phyloP scores from a whole-genome alignment of 64 coral and sea anemone species.

The Actinia tenebrosa region DNA sequence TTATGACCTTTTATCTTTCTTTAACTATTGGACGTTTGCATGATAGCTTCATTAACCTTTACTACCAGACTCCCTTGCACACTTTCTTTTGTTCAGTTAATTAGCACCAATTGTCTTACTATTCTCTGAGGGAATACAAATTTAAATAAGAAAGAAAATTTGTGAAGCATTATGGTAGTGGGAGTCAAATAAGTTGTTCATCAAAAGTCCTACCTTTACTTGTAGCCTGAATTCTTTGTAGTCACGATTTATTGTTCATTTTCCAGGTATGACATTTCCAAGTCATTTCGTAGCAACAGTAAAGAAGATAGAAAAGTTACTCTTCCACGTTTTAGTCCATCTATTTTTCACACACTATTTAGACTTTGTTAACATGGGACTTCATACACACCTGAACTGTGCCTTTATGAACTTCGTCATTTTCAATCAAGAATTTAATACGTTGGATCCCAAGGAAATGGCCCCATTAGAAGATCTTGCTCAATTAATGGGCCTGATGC shows the following conservation, averaged over 20 bases:
- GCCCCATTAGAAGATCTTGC: slow-evolving; percentile 88
- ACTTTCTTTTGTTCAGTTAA: no score
- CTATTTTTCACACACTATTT: slow-evolving; percentile 87
- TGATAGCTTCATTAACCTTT: no score
- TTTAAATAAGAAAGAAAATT: no score
- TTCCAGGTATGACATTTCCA: slow-evolving; percentile 79
- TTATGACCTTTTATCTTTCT: no score
- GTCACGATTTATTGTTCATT: not conserved
- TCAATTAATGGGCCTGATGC: slow-evolving; percentile 69
- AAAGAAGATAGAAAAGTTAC: slow-evolving; percentile 82
- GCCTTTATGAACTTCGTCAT: slow-evolving; percentile 92
- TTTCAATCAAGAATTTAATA: slow-evolving; percentile 85
- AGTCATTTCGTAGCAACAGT: slow-evolving; percentile 71
- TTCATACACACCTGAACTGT: slow-evolving; percentile 74
- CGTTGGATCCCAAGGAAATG: slow-evolving; percentile 86
- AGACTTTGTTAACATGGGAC: slow-evolving; percentile 77
- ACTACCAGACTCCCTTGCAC: no score
- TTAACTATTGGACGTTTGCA: no score
- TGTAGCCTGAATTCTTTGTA: not conserved
- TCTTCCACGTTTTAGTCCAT: slow-evolving; percentile 88
- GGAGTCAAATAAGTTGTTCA: no score
- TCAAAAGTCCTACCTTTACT: no score
- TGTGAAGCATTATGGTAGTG: no score
- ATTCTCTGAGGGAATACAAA: no score
- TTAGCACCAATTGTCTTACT: no score